These are phyloP conservation scores for Ardeotis arabs DNA, from an alignment of 2,113 vertebrate species.

Conservation along the genomic window DNA sequence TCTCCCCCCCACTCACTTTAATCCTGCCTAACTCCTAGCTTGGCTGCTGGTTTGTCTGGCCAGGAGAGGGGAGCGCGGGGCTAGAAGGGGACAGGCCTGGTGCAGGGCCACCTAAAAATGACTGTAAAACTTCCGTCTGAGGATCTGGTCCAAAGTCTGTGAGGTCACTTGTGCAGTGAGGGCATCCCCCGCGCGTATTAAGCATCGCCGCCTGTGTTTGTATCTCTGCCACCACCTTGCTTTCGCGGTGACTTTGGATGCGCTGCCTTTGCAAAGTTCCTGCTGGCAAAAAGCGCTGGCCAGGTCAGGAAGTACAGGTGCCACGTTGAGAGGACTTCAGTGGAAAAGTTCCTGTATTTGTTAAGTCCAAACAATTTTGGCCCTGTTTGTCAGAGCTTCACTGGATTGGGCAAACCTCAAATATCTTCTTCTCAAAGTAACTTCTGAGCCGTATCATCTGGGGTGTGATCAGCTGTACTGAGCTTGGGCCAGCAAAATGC, in stretches of 20 bases:
- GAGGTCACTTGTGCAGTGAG: background rate
- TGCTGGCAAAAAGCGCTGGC: rapidly evolving
- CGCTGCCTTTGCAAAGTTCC: background rate
- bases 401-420: background rate
- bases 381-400: background rate
- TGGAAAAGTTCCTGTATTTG: background rate
- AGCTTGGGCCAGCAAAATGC: background rate
- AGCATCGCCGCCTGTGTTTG: background rate
- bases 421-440: background rate
- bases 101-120: background rate
- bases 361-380: background rate
- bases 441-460: background rate
- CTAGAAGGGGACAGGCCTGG: background rate
- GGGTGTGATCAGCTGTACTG: background rate
- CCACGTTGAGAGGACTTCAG: background rate
- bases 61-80: rapidly evolving
- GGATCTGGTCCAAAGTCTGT: background rate
- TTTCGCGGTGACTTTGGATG: background rate
- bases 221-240: background rate
- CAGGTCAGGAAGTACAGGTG: background rate
- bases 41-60: background rate
- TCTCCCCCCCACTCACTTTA: background rate
- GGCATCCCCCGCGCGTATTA: background rate
- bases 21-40: background rate
- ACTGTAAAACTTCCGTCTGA: background rate